Evolutionary conservation across 2,888 invertebrate genomes (phyloP).

Genomic region (Eudasyphora cyanicolor): DNA sequence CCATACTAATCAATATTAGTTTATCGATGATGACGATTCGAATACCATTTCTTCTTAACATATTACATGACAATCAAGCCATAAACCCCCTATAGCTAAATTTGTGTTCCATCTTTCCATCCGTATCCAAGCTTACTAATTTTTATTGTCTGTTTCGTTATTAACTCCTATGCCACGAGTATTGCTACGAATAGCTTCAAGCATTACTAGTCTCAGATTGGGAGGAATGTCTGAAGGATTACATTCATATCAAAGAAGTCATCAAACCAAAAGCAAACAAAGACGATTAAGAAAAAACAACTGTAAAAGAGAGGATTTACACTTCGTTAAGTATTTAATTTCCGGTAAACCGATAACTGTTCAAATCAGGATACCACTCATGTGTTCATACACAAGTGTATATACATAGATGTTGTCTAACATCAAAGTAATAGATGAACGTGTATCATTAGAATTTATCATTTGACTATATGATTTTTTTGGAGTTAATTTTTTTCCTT

Average conservation of each 20-base stretch:
- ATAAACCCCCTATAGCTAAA: background rate
- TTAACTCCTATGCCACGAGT: background rate
- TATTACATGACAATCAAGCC: background rate
- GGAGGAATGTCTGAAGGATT: background rate
- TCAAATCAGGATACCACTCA: background rate
- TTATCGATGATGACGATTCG: background rate
- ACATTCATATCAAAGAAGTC: background rate
- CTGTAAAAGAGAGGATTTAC: constrained; percentile 25
- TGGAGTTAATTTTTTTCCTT: background rate
- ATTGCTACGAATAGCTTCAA: background rate
- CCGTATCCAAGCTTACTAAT: background rate
- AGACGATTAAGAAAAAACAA: background rate
- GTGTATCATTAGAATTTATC: background rate
- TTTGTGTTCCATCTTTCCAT: background rate
- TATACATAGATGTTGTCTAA: no score
- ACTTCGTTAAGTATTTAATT: constrained; percentile 53
- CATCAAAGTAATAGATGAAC: no score
- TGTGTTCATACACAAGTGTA: background rate
- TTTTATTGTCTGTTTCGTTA: background rate
- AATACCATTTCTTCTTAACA: background rate
- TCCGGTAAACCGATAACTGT: constrained; percentile 42
- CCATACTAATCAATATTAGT: background rate
- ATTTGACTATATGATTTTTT: background rate
- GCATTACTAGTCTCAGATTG: background rate
- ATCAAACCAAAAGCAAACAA: background rate